Conservation (phyloP, 2,113 vertebrate species). For the Tragelaphus buxtoni region DNA sequence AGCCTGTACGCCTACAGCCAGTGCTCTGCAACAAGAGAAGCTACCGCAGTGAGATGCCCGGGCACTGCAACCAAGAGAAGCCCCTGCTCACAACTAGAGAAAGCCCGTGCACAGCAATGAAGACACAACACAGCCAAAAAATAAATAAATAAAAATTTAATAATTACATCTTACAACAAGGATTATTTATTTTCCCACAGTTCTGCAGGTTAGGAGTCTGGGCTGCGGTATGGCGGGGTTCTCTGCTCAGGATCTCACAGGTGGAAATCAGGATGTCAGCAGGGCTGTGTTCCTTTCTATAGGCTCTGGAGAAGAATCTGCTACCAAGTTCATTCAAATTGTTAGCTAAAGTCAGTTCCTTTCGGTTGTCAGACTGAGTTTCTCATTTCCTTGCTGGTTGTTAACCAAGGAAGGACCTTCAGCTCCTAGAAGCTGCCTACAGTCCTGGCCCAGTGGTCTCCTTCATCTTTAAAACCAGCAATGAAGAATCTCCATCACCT, state of each 20-base stretch:
- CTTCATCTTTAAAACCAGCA: background rate
- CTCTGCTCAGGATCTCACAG: background rate
- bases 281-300: background rate
- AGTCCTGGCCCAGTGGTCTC: background rate
- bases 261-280: background rate
- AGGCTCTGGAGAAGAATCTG: background rate
- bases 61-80: background rate
- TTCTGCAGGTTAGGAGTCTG: background rate
- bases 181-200: background rate
- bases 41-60: rapidly evolving
- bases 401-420: background rate
- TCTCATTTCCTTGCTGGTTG: background rate
- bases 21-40: background rate
- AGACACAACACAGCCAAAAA: background rate
- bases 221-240: rapidly evolving
- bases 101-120: background rate
- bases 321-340: background rate
- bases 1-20: background rate
- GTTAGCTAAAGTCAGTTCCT: background rate
- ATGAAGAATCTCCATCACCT: background rate
- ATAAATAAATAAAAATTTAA: background rate
- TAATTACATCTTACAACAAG: background rate
- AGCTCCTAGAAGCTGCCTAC: background rate
- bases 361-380: background rate
- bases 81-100: background rate